Base-by-base conservation (phyloP, 37 sponge, comb jelly and placozoan species). In the Haliclona indistincta region DNA sequence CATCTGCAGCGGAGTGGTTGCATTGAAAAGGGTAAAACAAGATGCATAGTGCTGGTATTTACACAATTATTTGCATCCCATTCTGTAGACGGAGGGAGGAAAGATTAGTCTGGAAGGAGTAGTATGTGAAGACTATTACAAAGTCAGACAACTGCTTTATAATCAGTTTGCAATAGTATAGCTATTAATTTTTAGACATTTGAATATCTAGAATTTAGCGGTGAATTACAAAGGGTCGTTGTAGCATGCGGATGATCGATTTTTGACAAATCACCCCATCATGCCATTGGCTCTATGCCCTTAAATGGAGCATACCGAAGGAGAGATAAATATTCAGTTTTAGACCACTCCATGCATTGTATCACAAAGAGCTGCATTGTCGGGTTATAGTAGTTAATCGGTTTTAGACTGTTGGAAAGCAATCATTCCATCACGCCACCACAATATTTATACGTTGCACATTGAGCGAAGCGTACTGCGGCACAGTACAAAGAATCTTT, bases 141-240 rank as follows among this genome's bases (percentile, higher is more conserved):
- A 68, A 40, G 68, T 99, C 41, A 74, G 99, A 52, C 67, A 87
- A 30, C 77, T 99, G 1, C 71, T 99, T 11, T 99, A 99, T 76
- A 82, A 88, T 1, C 97, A 96, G 70, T 99, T 97, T 89, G 99
- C 99, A 10, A 96, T 99, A 39, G 73, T 99, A 30, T 99, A 74
- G 81, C 8, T 40, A 3, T 8, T 47, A 8, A 47, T 17, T 33
- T 34, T 33, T 39, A 6, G 5, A 26, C 67, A 66, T 15, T 38
- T 66, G 25, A 34, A 25, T 36, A 38, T 38, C 34, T 6, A 38
- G 35, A 37, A 7, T 66, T 38, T 36, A 38, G 25, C 63, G 15
- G 17, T 10, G 8, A n/a, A 66, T 38, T 15, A 36, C 8, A 66
- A 66, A 66, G 6, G 4, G 20, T 13, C 40, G 10, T 1, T 32